These are phyloP conservation scores for Ammospiza caudacuta DNA, from an alignment of 2,113 vertebrate species.

Conservation along the genomic window DNA sequence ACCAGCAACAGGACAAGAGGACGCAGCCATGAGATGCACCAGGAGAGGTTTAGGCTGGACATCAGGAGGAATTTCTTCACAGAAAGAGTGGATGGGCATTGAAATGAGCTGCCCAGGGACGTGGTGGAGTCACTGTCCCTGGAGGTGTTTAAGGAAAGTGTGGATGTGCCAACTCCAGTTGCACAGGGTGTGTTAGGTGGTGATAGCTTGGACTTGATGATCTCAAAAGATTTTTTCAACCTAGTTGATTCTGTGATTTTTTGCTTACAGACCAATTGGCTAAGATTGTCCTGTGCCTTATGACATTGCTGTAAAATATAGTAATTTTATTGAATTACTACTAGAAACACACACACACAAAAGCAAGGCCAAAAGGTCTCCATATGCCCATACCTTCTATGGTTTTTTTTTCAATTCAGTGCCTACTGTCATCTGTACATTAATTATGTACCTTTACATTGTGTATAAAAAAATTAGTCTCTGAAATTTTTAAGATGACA, in stretches of 20 bases:
- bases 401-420: not conserved
- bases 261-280: not conserved
- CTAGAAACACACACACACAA: not conserved
- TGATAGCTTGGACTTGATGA: not conserved
- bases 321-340: not conserved
- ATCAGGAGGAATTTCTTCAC: not conserved
- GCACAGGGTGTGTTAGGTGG: not conserved
- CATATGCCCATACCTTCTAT: accelerated
- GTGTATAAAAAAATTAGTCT: not conserved
- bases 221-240: not conserved
- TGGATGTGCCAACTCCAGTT: not conserved
- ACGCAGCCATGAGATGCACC: not conserved
- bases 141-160: not conserved
- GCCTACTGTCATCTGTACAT: not conserved
- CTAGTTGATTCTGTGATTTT: not conserved
- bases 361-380: not conserved
- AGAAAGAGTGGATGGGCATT: not conserved
- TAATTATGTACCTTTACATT: not conserved
- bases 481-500: not conserved
- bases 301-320: not conserved
- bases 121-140: not conserved
- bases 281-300: not conserved
- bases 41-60: not conserved
- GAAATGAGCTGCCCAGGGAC: not conserved
- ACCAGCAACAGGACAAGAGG: not conserved